Percentiles rank a stretch among this genome's conserved stretches.
phyloP scores from a whole-genome alignment of 2,113 vertebrate species.

The Mesoclemmys tuberculata region DNA sequence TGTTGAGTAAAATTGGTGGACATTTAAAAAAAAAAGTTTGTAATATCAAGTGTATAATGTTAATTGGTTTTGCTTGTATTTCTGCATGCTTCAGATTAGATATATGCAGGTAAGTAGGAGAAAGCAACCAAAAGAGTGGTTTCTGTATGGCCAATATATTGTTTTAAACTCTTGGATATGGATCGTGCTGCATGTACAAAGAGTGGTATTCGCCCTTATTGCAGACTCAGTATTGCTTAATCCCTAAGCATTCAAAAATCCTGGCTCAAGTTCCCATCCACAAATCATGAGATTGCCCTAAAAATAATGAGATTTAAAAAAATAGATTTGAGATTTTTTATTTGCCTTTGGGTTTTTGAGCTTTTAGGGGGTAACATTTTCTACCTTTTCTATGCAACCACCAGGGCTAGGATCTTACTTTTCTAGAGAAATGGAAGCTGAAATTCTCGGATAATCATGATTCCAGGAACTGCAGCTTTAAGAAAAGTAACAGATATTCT shows the following conservation, averaged over 20 bases:
- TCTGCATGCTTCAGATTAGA: conserved; percentile 92
- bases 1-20: accelerated
- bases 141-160: background rate
- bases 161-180: background rate
- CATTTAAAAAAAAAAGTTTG: background rate
- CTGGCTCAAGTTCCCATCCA: background rate
- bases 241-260: background rate
- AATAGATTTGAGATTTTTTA: background rate
- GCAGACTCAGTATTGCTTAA: background rate
- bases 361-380: background rate
- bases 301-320: background rate
- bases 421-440: background rate
- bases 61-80: conserved; percentile 78
- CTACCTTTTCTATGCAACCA: background rate
- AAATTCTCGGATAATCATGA: background rate
- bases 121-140: background rate
- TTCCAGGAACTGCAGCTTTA: background rate
- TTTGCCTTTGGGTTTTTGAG: background rate
- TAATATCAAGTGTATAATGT: background rate
- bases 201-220: background rate
- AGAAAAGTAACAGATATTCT: background rate
- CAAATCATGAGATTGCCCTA: background rate
- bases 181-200: background rate
- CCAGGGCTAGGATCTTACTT: background rate
- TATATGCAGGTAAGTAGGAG: conserved; percentile 93